These are phyloP conservation scores for Atherinomorus stipes DNA, from an alignment of 2,113 vertebrate genomes.

Conservation along the genomic window DNA sequence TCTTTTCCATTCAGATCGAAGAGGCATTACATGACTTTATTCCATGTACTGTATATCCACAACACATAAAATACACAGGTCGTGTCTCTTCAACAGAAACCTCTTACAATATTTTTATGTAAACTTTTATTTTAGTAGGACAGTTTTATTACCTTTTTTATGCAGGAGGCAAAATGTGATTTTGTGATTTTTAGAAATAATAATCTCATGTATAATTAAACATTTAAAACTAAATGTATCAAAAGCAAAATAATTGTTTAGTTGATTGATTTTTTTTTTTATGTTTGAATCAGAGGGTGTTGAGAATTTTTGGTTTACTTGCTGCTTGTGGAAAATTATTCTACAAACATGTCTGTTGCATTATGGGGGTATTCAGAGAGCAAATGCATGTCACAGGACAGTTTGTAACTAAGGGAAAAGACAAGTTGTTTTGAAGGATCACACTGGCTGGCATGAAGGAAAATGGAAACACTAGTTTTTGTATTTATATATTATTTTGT, in stretches of 20 bases:
- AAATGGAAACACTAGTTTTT: constrained; percentile 26
- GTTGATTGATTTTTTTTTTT: neutral
- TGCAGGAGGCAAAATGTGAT: too few relatives aligned
- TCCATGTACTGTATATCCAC: constrained; percentile 5
- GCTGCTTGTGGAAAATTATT: constrained; percentile 17
- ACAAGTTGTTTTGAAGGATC: constrained; percentile 28
- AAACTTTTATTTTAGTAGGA: neutral
- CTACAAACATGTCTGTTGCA: neutral
- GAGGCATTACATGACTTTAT: constrained; percentile 25
- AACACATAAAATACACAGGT: neutral
- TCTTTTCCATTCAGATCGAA: neutral
- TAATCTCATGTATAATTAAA: too few relatives aligned
- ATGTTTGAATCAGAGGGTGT: neutral
- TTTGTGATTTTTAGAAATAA: too few relatives aligned
- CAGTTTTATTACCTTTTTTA: neutral
- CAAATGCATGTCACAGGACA: constrained; percentile 23
- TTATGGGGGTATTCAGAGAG: neutral
- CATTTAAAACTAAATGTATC: too few relatives aligned
- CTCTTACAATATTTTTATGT: neutral
- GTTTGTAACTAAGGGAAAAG: constrained; percentile 16
- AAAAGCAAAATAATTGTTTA: too few relatives aligned
- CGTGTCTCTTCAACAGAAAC: neutral
- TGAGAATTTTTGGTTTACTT: constrained; percentile 6
- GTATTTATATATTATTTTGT: constrained; percentile 27
- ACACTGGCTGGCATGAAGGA: constrained; percentile 10